A percentile compares a stretch with the other conserved stretches of the same genome.
These are phyloP conservation scores for Drosophila aff. DNA, from an alignment of 1,140 invertebrate genomes.

Conservation along the genomic window DNA sequence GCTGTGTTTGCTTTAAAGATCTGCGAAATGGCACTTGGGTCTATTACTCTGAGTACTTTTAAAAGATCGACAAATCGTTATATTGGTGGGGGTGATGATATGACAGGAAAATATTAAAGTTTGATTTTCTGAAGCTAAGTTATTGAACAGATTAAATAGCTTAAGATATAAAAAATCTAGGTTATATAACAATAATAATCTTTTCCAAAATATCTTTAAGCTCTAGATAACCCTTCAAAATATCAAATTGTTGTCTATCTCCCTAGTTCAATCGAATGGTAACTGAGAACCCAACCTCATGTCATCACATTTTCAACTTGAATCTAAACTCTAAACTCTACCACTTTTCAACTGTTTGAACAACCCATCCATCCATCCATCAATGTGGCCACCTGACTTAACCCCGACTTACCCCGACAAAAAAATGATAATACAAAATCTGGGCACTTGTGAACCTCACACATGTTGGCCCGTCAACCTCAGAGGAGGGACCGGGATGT, in stretches of 20 bases:
- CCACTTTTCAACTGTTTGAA: slow-evolving; percentile 9
- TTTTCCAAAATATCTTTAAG: too few species aligned
- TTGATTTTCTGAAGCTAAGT: too few species aligned
- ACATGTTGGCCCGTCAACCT: slow-evolving; percentile 56
- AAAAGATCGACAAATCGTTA: neutral
- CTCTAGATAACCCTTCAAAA: too few species aligned
- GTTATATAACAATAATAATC: too few species aligned
- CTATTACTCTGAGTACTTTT: slow-evolving; percentile 1
- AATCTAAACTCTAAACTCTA: neutral
- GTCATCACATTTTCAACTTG: neutral
- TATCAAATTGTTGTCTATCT: too few species aligned
- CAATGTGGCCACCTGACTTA: slow-evolving; percentile 41
- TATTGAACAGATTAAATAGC: neutral
- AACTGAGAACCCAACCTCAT: slow-evolving; percentile 11
- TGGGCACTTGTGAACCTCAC: slow-evolving; percentile 74
- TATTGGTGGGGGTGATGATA: too few species aligned
- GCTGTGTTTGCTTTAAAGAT: slow-evolving; percentile 16
- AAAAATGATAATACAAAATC: slow-evolving; percentile 15
- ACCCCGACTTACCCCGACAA: slow-evolving; percentile 28
- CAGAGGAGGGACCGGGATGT: slow-evolving; percentile 13
- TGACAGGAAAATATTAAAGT: neutral
- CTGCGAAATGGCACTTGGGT: slow-evolving; percentile 9
- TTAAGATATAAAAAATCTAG: neutral
- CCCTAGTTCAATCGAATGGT: neutral
- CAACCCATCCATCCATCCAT: slow-evolving; percentile 57